phyloP scores from a whole-genome alignment of 2,888 invertebrate species.

The Charanyca ferruginea region DNA sequence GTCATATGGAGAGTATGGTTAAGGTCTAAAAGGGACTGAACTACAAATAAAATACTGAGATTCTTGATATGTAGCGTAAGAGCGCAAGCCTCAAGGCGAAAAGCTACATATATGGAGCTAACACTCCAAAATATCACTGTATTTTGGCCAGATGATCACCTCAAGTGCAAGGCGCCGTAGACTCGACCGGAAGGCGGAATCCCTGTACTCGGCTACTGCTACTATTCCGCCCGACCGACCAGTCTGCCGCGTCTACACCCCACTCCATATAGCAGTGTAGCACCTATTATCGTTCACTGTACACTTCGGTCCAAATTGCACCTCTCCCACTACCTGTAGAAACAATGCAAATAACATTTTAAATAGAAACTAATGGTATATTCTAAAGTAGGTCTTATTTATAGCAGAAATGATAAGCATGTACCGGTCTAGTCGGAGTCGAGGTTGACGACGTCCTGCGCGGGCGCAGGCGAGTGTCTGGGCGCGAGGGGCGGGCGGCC shows the following conservation, averaged over 20 bases:
- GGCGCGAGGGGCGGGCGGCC: slow-evolving; percentile 76
- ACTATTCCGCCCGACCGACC: slow-evolving; percentile 19
- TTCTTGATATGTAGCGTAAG: slow-evolving; percentile 87
- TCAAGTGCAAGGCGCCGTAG: slow-evolving; percentile 32
- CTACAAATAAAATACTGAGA: slow-evolving; percentile 79
- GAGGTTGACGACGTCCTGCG: slow-evolving; percentile 80
- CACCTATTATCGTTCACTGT: slow-evolving; percentile 87
- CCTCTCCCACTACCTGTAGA: slow-evolving; percentile 41
- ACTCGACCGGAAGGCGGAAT: slow-evolving; percentile 12
- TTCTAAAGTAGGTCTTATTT: too few species aligned
- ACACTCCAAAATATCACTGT: slow-evolving; percentile 60
- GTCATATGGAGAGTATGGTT: slow-evolving; percentile 50
- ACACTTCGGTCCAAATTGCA: slow-evolving; percentile 81
- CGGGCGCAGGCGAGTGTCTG: slow-evolving; percentile 61
- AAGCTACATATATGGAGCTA: slow-evolving; percentile 74
- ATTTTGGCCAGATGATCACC: slow-evolving; percentile 67
- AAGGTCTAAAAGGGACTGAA: slow-evolving; percentile 53
- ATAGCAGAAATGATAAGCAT: neutral
- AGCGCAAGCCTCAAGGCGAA: slow-evolving; percentile 81
- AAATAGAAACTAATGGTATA: too few species aligned
- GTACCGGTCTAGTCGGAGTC: slow-evolving; percentile 78
- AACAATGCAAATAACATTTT: too few species aligned
- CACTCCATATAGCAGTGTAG: slow-evolving; percentile 79
- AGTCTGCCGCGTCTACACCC: slow-evolving; percentile 55
- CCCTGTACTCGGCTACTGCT: slow-evolving; percentile 36